Evolutionary conservation across 2,888 invertebrate genomes (phyloP).

Genomic region (Cheilosia impressa): DNA sequence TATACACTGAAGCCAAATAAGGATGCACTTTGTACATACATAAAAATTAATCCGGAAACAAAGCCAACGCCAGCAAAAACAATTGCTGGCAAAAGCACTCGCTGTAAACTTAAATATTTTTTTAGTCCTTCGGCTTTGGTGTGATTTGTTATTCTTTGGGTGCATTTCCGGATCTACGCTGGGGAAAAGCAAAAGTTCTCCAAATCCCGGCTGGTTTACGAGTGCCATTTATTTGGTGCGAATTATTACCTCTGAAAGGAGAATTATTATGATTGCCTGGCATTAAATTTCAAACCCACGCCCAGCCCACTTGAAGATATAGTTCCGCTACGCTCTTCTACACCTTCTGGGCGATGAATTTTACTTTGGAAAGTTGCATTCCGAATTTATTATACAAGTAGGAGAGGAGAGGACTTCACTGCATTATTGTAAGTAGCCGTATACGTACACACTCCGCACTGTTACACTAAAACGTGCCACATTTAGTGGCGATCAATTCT

Average conservation of each 20-base stretch:
- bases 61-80: background rate
- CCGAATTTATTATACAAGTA: constrained; percentile 61
- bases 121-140: constrained; percentile 41
- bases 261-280: constrained; percentile 74
- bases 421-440: background rate
- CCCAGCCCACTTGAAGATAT: constrained; percentile 15
- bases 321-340: constrained; percentile 9
- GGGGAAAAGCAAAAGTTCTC: constrained; percentile 31
- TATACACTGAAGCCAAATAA: background rate
- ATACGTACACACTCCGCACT: background rate
- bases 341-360: constrained; percentile 47
- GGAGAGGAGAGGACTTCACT: constrained; percentile 11
- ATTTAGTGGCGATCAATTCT: constrained; percentile 66
- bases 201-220: constrained; percentile 52
- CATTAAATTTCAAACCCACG: constrained; percentile 57
- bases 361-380: constrained; percentile 67
- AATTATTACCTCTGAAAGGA: constrained; percentile 71
- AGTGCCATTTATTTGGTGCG: constrained; percentile 69
- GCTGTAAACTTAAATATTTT: constrained; percentile 5
- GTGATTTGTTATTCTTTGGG: constrained; percentile 59
- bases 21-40: constrained; percentile 26
- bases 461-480: constrained; percentile 43
- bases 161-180: constrained; percentile 53
- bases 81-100: constrained; percentile 40
- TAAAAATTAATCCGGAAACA: constrained; percentile 42